phyloP scores from a whole-genome alignment of 2,888 invertebrate species.

The Serripes groenlandicus region DNA sequence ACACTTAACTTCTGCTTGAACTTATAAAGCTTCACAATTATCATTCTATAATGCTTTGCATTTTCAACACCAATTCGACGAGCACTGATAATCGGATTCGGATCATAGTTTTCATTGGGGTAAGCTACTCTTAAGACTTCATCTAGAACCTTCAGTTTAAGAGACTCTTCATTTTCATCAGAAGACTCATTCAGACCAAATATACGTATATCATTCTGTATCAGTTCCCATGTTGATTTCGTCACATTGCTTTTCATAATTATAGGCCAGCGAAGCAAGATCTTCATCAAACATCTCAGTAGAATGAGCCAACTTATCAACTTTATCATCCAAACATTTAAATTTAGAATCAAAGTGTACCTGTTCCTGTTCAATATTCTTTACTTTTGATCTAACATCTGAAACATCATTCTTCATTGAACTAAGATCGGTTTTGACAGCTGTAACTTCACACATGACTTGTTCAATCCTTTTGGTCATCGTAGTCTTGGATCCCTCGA shows the following conservation, averaged over 20 bases:
- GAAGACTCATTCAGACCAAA: constrained; percentile 1
- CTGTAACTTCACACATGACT: not conserved
- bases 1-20: constrained; percentile 10
- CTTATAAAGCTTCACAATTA: constrained; percentile 22
- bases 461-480: not conserved
- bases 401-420: not conserved
- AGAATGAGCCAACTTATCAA: not conserved
- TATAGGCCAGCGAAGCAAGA: not conserved
- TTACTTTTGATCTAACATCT: not conserved
- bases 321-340: not conserved
- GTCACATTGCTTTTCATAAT: constrained; percentile 1
- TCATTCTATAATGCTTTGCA: constrained; percentile 17
- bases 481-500: no score
- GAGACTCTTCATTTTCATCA: not conserved
- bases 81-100: not conserved
- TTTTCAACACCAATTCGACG: not conserved
- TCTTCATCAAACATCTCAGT: not conserved
- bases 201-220: not conserved
- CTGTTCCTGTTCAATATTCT: not conserved
- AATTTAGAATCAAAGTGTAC: not conserved
- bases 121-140: constrained; percentile 1
- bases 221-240: not conserved
- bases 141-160: not conserved
- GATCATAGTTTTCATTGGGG: constrained; percentile 9
- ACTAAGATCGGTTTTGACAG: not conserved